Conservation (phyloP, 2,113 vertebrate genomes). For the Paratilapia polleni region DNA sequence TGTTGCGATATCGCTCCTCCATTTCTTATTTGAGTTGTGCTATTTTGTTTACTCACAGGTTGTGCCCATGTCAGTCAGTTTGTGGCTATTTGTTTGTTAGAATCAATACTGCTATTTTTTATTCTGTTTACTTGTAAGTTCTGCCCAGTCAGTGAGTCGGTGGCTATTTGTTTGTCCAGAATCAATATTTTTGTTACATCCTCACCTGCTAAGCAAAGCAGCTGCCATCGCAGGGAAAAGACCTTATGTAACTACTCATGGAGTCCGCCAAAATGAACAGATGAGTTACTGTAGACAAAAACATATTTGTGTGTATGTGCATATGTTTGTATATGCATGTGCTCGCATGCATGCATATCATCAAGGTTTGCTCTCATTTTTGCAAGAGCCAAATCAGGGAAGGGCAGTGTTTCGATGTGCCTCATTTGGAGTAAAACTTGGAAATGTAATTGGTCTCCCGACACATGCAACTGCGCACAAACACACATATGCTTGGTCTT, state of each 20-base stretch:
- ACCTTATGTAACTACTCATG: constrained; percentile 63
- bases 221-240: constrained; percentile 53
- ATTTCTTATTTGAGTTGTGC: constrained; percentile 46
- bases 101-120: constrained; percentile 67
- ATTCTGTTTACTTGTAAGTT: constrained; percentile 62
- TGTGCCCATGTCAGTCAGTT: constrained; percentile 47
- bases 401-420: constrained; percentile 58
- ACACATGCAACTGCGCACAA: constrained; percentile 39
- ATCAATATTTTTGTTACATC: constrained; percentile 72
- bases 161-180: constrained; percentile 66
- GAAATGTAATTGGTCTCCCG: constrained; percentile 74
- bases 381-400: constrained; percentile 47
- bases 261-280: constrained; percentile 28
- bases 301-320: constrained; percentile 8
- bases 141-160: constrained; percentile 67
- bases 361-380: constrained; percentile 50
- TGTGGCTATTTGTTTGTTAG: constrained; percentile 56
- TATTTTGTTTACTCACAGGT: constrained; percentile 52
- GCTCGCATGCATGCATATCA: not conserved
- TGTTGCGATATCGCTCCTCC: not conserved
- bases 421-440: constrained; percentile 70
- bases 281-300: constrained; percentile 50
- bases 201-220: constrained; percentile 71
- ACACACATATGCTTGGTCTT: constrained; percentile 12
- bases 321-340: not conserved